Conservation (phyloP, 2,113 vertebrate species). For the Melospiza melodia region DNA sequence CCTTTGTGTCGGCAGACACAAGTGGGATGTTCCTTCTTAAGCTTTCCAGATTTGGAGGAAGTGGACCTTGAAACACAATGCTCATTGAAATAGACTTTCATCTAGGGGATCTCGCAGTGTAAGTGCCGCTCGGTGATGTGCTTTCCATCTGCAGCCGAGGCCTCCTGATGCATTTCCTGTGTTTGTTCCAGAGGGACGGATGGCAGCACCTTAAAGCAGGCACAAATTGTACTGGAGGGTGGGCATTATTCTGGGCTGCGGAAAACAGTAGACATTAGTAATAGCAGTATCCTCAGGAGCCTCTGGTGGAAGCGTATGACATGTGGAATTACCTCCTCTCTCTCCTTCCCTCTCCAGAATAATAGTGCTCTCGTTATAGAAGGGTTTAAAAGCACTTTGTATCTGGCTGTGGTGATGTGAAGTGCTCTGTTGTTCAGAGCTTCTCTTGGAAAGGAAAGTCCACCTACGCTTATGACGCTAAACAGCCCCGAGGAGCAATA, state of each 20-base stretch:
- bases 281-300: conserved; percentile 16
- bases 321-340: neutral
- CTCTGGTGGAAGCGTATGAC: conserved; percentile 21
- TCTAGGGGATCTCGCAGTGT: conserved; percentile 62
- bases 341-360: neutral
- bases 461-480: fast-evolving
- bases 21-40: conserved; percentile 81
- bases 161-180: conserved; percentile 80
- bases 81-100: conserved; percentile 79
- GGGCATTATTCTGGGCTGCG: conserved; percentile 63
- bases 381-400: neutral
- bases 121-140: conserved; percentile 54
- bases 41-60: conserved; percentile 77
- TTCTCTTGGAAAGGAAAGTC: neutral
- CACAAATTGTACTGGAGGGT: conserved; percentile 57
- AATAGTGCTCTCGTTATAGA: neutral
- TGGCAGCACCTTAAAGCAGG: conserved; percentile 72
- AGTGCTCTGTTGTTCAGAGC: neutral
- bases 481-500: neutral
- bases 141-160: conserved; percentile 68
- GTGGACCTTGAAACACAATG: conserved; percentile 80
- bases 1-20: conserved; percentile 80
- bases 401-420: neutral
- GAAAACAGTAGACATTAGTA: conserved; percentile 20
- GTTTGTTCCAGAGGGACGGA: conserved; percentile 78